Evolutionary conservation across 2,113 vertebrate species (phyloP), one percentile per base, ranked within the genome.

Genomic region (Lycaon pictus): DNA sequence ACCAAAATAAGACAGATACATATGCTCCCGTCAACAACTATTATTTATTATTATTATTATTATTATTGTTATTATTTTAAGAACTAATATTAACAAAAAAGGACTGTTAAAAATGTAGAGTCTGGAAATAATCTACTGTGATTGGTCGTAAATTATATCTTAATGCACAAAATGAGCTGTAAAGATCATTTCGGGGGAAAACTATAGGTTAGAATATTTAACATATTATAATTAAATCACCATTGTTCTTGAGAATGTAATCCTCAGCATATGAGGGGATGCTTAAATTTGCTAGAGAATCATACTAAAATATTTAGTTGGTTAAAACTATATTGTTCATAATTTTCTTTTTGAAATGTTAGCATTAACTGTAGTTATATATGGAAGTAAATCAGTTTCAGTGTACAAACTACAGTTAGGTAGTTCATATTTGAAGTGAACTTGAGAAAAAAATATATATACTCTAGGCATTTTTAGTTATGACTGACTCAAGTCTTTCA

Each of bases 51-150:
- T 43, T 43, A 43, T 43, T 43, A 43, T 43, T 7, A 43, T 43
- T 43, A 43, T 43, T 43, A 43, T 43, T 43, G n/a, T 43, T 43
- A 43, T 43, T 43, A 43, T 43, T 43, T 43, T 43, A 43, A 43
- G 43, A 43, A 43, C 65, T 77, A 29, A 48, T 69, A 82, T 77
- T 69, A 96, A 58, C 74, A 71, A 76, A 93, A 93, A 93, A 65
- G 13, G 6, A 51, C 9, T 71, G 5, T 81, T 95, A 62, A 86
- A 74, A 69, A 35, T 72, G 37, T 12, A 69, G 15, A 53, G 1
- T 58, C 16, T 58, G 11, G 23, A 77, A 7, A n/a, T 19, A 95
- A 69, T 22, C 4, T 80, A 60, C 60, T 83, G 5, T 62, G 23
- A 76, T 10, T 81, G 6, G 11, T 74, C 6, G 0, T 80, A 9